phyloP scores from a whole-genome alignment of 2,113 vertebrate genomes.

The Terrapene triunguis region DNA sequence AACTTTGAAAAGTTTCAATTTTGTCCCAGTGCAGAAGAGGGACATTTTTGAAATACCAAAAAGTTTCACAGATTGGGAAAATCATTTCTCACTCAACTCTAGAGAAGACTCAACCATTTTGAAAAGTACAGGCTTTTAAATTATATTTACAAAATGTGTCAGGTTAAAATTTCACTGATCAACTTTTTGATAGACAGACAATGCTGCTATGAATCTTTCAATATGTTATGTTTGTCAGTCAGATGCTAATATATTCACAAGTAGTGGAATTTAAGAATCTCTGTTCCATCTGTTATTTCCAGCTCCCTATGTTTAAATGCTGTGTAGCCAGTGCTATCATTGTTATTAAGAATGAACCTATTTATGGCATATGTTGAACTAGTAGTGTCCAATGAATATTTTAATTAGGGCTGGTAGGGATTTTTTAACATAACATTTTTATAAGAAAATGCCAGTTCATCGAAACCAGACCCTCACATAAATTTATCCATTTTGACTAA shows the following conservation, averaged over 20 bases:
- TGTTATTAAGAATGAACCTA: slow-evolving; percentile 64
- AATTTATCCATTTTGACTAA: neutral
- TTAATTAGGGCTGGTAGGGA: neutral
- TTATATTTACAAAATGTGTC: neutral
- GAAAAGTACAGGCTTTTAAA: neutral
- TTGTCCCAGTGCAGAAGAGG: neutral
- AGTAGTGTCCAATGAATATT: neutral
- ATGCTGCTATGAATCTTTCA: slow-evolving; percentile 3
- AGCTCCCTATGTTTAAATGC: slow-evolving; percentile 54
- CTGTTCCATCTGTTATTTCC: slow-evolving; percentile 61
- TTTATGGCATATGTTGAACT: slow-evolving; percentile 39
- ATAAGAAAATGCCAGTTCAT: neutral
- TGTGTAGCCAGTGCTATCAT: slow-evolving; percentile 34
- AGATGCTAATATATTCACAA: slow-evolving; percentile 16
- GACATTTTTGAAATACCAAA: neutral
- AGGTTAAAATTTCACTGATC: neutral
- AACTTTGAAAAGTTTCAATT: neutral
- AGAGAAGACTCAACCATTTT: slow-evolving; percentile 13
- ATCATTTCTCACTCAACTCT: neutral
- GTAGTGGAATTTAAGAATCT: slow-evolving; percentile 34
- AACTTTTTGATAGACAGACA: slow-evolving; percentile 11
- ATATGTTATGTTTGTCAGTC: slow-evolving; percentile 49
- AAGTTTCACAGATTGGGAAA: neutral
- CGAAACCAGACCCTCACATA: neutral
- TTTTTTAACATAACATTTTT: slow-evolving; percentile 10